phyloP scores from a whole-genome alignment of 2,888 invertebrate species.

The Leptinotarsa rubiginosa region DNA sequence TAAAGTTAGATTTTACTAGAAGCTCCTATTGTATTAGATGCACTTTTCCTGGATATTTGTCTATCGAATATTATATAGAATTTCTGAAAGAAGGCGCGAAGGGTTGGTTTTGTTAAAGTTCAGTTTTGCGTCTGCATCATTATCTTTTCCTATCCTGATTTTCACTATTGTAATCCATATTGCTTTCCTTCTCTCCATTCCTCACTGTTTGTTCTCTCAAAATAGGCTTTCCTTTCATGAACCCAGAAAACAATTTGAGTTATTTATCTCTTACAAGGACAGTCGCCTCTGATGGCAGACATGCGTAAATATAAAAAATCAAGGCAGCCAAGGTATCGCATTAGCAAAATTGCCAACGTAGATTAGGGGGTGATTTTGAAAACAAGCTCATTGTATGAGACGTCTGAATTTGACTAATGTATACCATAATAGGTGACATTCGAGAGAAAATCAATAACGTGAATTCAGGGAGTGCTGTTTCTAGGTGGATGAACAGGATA shows the following conservation, averaged over 20 bases:
- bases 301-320: neutral
- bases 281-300: neutral
- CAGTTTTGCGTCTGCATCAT: too few relatives aligned
- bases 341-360: neutral
- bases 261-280: neutral
- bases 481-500: conserved; percentile 13
- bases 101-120: too few relatives aligned
- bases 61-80: too few relatives aligned
- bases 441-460: conserved; percentile 21
- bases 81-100: too few relatives aligned
- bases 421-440: conserved; percentile 15
- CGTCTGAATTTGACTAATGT: conserved; percentile 20
- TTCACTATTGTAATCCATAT: too few relatives aligned
- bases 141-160: too few relatives aligned
- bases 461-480: conserved; percentile 24
- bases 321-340: neutral
- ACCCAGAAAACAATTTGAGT: neutral
- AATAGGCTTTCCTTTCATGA: neutral
- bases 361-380: neutral
- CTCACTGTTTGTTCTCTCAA: neutral
- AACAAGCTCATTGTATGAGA: conserved; percentile 9
- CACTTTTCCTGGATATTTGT: too few relatives aligned
- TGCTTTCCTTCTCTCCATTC: neutral
- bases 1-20: too few relatives aligned
- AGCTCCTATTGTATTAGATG: too few relatives aligned